Base-by-base conservation (phyloP, 1,140 invertebrate species). In the Drosophila leontia region DNA sequence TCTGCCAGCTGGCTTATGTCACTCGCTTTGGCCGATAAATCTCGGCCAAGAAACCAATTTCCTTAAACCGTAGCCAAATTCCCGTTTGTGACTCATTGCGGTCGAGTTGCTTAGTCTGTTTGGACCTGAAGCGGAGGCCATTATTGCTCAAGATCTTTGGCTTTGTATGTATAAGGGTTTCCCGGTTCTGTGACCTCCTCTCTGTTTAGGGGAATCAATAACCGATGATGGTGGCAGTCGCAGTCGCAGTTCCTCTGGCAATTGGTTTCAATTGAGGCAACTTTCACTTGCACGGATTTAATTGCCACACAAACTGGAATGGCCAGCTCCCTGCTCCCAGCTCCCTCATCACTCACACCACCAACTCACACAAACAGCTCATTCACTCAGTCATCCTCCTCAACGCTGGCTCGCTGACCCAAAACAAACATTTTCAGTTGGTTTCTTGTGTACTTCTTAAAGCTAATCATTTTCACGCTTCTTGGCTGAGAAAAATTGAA, bases 41-140 rank as follows among this genome's bases (percentile, higher is more conserved):
- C 77, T 79, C 76, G 42, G 56, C 56, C 37, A 39, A 67, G 67
- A 41, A 68, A 68, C 74, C 48, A 35, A 76, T 67, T 76, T 86
- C 59, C 59, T 70, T 78, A 75, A 74, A 50, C 57, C 58, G 57
- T 47, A 60, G 44, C 29, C 72, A 75, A 75, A 88, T 85, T 83
- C 85, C 85, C 75, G 85, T 88, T 88, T 45, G 78, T 88, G 85
- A 88, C 81, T 88, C 85, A 88, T 79, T 74, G 51, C 69, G 65
- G 75, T 69, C 75, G 71, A 37, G 35, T 42, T 45, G 11, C 13
- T 58, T 42, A 59, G 44, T 65, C 35, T 23, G 17, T 48, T 19
- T 35, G 26, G 61, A 35, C 17, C 59, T 23, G 37, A 68, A 50
- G 9, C 39, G 37, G 45, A 19, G 47, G 47, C 34, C n/a, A 61